Evolutionary conservation across 2,113 vertebrate genomes (phyloP).

Genomic region (Leucosticte australis): DNA sequence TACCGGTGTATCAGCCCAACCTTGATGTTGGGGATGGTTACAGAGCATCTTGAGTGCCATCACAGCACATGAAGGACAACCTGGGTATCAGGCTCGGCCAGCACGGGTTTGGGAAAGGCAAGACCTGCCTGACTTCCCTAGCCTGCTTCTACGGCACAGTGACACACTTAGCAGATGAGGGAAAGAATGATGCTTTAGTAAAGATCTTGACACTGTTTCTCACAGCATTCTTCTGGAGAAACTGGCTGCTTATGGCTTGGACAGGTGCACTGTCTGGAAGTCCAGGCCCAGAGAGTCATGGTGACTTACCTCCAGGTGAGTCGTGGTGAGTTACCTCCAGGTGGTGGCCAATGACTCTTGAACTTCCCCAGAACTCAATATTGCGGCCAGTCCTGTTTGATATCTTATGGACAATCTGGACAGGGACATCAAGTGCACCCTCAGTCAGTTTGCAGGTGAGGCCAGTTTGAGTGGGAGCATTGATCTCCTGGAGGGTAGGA

Average conservation of each 20-base stretch:
- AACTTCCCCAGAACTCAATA: neutral
- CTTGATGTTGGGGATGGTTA: too few relatives aligned
- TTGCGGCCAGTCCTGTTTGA: neutral
- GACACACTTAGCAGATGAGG: neutral
- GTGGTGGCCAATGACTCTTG: neutral
- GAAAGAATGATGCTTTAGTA: neutral
- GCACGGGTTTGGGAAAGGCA: neutral
- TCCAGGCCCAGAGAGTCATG: rapidly evolving
- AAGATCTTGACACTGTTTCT: neutral
- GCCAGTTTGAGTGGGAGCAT: neutral
- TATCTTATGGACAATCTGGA: neutral
- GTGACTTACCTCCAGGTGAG: too few relatives aligned
- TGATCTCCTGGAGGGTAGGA: neutral
- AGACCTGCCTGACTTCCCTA: neutral
- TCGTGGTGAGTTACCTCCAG: neutral
- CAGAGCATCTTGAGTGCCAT: neutral
- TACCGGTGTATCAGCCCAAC: rapidly evolving
- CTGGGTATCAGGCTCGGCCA: neutral
- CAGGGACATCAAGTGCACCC: neutral
- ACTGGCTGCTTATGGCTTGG: neutral
- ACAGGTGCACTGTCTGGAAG: neutral
- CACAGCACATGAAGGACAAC: neutral
- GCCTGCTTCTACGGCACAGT: neutral
- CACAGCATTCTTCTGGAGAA: neutral
- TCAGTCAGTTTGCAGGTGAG: neutral